Base-by-base conservation (phyloP, 1,140 invertebrate species). In the Lepidotrigona ventralis region DNA sequence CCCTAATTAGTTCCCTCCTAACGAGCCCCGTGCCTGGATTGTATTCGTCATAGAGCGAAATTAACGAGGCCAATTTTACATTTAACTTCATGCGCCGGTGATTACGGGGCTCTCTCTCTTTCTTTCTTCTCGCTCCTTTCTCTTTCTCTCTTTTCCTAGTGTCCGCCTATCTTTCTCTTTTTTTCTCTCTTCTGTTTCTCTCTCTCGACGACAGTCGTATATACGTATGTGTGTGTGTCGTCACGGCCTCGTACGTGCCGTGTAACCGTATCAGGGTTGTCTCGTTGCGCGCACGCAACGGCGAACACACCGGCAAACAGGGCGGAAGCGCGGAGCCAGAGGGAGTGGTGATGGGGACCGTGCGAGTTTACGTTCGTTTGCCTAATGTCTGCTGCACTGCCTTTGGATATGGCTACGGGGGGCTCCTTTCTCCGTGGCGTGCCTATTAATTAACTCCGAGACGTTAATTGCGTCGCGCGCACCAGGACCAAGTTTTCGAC, bases 401-500 rank as follows among this genome's bases (percentile, higher is more conserved):
- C 87, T 89, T 88, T 86, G 87, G 87, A 81, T 86, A 85, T 79
- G 86, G 87, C 80, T 79, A 80, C 63, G 63, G 2, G 33, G 72
- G 76, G 54, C 85, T 88, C 88, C 79, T 86, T 88, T 88, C 87
- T 88, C 87, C 85, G 84, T 83, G 79, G 79, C 75, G 76, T 77
- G 87, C 82, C 85, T 88, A 89, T 89, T 89, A 89, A 89, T 89
- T 88, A 89, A 89, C 85, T 77, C 60, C 71, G 82, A 89, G 85
- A 88, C 85, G 89, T 90, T 90, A 90, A 90, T 90, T 90, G 89
- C 86, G 82, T 89, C 86, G 86, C 74, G 73, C 80, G 83, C 78
- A 81, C 73, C 75, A 56, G 46, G 51, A 70, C 66, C 58, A 19
- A 69, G 71, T 77, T 71, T 85, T 85, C 71, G 51, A 46, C 73